Evolutionary conservation across 2,888 invertebrate genomes (phyloP).

Genomic region (Bibio marci): DNA sequence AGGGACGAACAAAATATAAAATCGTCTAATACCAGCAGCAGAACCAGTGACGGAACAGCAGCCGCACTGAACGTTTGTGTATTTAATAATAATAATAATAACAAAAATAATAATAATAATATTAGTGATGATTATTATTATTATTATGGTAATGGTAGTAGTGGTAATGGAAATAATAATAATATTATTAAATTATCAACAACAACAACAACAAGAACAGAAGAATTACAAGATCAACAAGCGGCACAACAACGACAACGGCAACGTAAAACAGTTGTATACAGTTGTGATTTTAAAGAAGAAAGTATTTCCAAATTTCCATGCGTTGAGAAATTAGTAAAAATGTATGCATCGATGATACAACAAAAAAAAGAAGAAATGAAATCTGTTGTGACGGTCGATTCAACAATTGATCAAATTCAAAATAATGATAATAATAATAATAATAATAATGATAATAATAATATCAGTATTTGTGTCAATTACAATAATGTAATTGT

Average conservation of each 20-base stretch:
- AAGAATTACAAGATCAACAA: no score
- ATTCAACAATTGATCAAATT: neutral
- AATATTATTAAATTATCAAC: no score
- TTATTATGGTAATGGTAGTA: no score
- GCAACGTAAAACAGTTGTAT: constrained; percentile 6
- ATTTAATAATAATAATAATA: neutral
- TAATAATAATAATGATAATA: neutral
- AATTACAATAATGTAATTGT: neutral
- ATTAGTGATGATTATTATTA: no score
- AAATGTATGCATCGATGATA: constrained; percentile 14
- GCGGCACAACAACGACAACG: neutral
- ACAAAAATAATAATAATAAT: no score
- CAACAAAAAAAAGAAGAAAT: constrained; percentile 10
- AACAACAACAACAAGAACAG: no score
- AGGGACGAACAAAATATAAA: no score
- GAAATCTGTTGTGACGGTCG: neutral
- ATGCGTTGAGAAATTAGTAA: constrained; percentile 13
- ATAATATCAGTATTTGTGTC: neutral
- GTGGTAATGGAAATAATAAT: no score
- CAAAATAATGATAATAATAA: neutral
- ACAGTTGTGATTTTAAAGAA: constrained; percentile 3
- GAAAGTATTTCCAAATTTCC: constrained; percentile 9
- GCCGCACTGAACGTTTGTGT: neutral
- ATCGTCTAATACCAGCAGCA: no score
- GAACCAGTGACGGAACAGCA: neutral